Percentiles rank a stretch among this genome's conserved stretches.
phyloP scores from a whole-genome alignment of 2,113 vertebrate species.

The Engraulis encrasicolus region DNA sequence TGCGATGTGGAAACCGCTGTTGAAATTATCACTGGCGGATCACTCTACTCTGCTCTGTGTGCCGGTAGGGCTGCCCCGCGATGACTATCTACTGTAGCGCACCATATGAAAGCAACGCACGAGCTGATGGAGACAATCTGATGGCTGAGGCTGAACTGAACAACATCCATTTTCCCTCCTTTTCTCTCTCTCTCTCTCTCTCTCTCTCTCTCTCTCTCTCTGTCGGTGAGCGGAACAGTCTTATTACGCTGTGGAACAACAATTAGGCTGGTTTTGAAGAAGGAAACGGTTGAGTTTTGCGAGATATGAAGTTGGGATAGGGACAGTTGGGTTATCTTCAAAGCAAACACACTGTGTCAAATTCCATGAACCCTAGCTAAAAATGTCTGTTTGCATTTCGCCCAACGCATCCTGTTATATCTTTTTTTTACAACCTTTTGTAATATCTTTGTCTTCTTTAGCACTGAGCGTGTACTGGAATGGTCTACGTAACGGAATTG shows the following conservation, averaged over 20 bases:
- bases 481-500: background rate
- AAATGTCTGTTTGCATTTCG: background rate
- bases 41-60: background rate
- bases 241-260: background rate
- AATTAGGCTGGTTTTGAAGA: background rate
- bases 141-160: background rate
- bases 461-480: background rate
- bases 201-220: background rate
- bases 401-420: background rate
- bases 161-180: background rate
- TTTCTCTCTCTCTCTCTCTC: background rate
- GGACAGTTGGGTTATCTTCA: background rate
- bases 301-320: slow-evolving; percentile 2
- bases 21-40: slow-evolving; percentile 35
- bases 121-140: background rate
- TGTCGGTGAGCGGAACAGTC: background rate
- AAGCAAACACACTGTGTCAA: slow-evolving; percentile 12
- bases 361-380: background rate
- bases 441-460: background rate
- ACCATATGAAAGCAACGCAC: slow-evolving; percentile 4
- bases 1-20: background rate
- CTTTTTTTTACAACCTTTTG: background rate
- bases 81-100: slow-evolving; percentile 33
- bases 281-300: background rate
- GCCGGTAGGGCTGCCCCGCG: background rate